Evolutionary conservation across 2,797 vertebrate genomes (phyloP).

Genomic region (Columba guinea): DNA sequence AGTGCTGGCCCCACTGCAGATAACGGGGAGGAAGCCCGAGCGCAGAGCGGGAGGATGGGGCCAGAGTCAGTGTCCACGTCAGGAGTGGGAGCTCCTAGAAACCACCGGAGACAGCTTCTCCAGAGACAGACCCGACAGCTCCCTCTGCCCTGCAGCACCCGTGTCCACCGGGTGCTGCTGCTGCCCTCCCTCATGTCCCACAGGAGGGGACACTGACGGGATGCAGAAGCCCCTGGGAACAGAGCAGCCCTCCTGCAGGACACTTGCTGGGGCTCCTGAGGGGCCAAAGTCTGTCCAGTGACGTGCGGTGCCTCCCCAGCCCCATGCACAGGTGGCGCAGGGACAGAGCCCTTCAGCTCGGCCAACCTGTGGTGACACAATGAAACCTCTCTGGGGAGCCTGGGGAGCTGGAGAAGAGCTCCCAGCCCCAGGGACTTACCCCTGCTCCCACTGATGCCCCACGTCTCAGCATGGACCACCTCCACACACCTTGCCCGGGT

Average conservation of each 20-base stretch:
- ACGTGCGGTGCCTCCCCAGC: neutral
- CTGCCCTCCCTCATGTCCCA: neutral
- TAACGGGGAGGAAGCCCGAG: neutral
- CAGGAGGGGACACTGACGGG: accelerated
- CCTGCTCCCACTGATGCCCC: neutral
- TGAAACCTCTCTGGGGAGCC: neutral
- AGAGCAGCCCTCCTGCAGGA: neutral
- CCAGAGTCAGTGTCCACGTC: neutral
- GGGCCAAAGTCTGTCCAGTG: neutral
- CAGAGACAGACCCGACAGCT: neutral
- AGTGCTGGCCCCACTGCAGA: neutral
- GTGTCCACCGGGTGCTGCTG: accelerated
- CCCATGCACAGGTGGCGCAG: neutral
- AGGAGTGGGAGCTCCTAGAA: neutral
- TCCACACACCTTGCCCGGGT: neutral
- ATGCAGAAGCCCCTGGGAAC: neutral
- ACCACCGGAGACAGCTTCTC: neutral
- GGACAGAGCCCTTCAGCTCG: neutral
- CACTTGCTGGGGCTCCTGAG: neutral
- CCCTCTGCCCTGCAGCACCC: neutral
- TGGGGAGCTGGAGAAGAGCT: neutral
- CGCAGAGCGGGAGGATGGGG: neutral
- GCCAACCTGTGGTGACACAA: slow-evolving; percentile 7
- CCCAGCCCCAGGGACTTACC: neutral
- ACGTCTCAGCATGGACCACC: neutral